Base-by-base conservation (phyloP, 1,140 invertebrate genomes). In the Aplysia californica region DNA sequence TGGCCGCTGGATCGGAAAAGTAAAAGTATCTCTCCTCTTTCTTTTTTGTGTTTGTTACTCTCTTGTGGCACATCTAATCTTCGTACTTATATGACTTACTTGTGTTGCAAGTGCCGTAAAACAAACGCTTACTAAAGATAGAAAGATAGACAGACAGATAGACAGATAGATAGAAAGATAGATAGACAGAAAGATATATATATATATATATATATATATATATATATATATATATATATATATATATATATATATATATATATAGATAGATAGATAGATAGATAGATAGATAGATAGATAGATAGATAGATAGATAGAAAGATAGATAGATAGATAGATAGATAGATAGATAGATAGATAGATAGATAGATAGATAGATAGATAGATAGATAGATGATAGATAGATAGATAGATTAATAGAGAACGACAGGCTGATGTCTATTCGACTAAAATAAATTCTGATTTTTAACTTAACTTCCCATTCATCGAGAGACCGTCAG, bases 111-210 rank as follows among this genome's bases (percentile, higher is more conserved):
- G n/a, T n/a, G n/a, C n/a, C n/a, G n/a, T n/a, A n/a, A n/a, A n/a
- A n/a, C n/a, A n/a, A n/a, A n/a, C n/a, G n/a, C n/a, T n/a, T n/a
- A n/a, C n/a, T n/a, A 26, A 35, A 66, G 64, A 66, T 23, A 66
- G 64, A 66, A 33, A 66, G 64, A 29, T 6, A 39, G 33, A 36
- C 26, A 68, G 50, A 39, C 29, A 36, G 44, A 68, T 59, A 44
- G 58, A 68, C 21, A 74, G 36, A 74, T 35, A 44, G 64, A 66
- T 23, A 66, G 64, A 66, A 33, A 66, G 64, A 66, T 20, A 69
- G 36, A 69, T 20, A 69, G 35, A 69, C 18, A 69, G 35, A 69
- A 10, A 61, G 18, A 61, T 10, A 61, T 10, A 61, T 10, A 29
- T 10, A 61, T 10, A 26, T 18, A 50, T 50, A 50, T 50, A n/a